Evolutionary conservation across 2,888 invertebrate species (phyloP).

Genomic region (Stenodera caucasica): DNA sequence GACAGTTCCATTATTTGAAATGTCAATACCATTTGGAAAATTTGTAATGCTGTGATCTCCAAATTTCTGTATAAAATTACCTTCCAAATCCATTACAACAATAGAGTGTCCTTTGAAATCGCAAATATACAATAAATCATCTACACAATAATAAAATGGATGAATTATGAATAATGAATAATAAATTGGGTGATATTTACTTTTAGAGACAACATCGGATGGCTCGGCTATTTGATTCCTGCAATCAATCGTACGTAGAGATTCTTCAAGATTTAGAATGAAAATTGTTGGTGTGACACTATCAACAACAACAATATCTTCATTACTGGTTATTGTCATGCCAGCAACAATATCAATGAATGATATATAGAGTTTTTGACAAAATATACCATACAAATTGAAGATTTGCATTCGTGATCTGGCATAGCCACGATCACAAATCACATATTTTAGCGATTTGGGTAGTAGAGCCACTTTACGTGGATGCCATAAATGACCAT

Average conservation of each 20-base stretch:
- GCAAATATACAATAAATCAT: conserved; percentile 92
- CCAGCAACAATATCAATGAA: conserved; percentile 93
- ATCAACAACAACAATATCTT: conserved; percentile 94
- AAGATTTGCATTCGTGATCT: conserved; percentile 97
- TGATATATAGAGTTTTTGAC: conserved; percentile 89
- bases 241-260: conserved; percentile 96
- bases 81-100: conserved; percentile 92
- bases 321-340: conserved; percentile 86
- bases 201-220: conserved; percentile 93
- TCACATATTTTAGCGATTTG: conserved; percentile 85
- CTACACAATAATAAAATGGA: conserved; percentile 54
- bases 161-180: background rate
- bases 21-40: conserved; percentile 97
- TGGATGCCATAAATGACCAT: conserved; percentile 96
- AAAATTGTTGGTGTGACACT: conserved; percentile 97
- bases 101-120: conserved; percentile 98
- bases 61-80: conserved; percentile 87
- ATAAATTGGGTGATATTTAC: conserved; percentile 56
- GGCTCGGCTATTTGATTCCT: conserved; percentile 97
- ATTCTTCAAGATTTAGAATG: conserved; percentile 86
- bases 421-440: conserved; percentile 96
- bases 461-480: conserved; percentile 92
- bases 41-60: conserved; percentile 95
- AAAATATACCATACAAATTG: conserved; percentile 90
- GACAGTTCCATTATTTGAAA: conserved; percentile 94